These are phyloP conservation scores for Volucella bombylans DNA, from an alignment of 2,888 invertebrate genomes.

Conservation along the genomic window DNA sequence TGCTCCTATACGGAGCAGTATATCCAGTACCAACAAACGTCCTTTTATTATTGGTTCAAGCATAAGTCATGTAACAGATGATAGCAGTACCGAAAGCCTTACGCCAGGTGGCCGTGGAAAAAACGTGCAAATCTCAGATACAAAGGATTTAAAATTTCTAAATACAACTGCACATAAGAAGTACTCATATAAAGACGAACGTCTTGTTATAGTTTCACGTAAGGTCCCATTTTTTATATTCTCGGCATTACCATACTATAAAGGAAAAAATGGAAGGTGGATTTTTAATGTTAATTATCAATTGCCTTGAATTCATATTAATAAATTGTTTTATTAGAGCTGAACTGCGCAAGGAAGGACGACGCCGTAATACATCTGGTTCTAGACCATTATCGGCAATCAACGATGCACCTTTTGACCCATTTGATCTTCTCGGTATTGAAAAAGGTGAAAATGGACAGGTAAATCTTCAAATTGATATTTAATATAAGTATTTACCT, in stretches of 20 bases:
- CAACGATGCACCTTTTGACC: slow-evolving; percentile 91
- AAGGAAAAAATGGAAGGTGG: slow-evolving; percentile 86
- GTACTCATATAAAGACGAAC: slow-evolving; percentile 89
- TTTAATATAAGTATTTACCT: not conserved
- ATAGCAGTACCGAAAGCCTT: slow-evolving; percentile 92
- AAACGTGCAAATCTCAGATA: slow-evolving; percentile 82
- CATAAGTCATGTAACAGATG: slow-evolving; percentile 80
- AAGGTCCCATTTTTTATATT: slow-evolving; percentile 93
- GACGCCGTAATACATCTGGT: slow-evolving; percentile 91
- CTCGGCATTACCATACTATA: slow-evolving; percentile 93
- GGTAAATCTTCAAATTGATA: slow-evolving; percentile 83
- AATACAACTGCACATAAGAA: slow-evolving; percentile 84
- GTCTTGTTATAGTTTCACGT: slow-evolving; percentile 91
- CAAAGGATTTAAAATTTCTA: slow-evolving; percentile 85
- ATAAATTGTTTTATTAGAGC: slow-evolving; percentile 81
- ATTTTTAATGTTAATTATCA: slow-evolving; percentile 73
- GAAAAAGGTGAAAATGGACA: slow-evolving; percentile 92
- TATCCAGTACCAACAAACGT: slow-evolving; percentile 77
- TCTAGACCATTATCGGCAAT: slow-evolving; percentile 92
- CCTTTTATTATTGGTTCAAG: slow-evolving; percentile 79
- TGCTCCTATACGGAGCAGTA: slow-evolving; percentile 79
- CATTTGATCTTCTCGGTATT: slow-evolving; percentile 92
- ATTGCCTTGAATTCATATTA: slow-evolving; percentile 38
- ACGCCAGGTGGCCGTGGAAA: slow-evolving; percentile 83
- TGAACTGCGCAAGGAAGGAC: slow-evolving; percentile 88